Evolutionary conservation across 2,113 vertebrate genomes (phyloP).

Genomic region (Rostratula benghalensis): DNA sequence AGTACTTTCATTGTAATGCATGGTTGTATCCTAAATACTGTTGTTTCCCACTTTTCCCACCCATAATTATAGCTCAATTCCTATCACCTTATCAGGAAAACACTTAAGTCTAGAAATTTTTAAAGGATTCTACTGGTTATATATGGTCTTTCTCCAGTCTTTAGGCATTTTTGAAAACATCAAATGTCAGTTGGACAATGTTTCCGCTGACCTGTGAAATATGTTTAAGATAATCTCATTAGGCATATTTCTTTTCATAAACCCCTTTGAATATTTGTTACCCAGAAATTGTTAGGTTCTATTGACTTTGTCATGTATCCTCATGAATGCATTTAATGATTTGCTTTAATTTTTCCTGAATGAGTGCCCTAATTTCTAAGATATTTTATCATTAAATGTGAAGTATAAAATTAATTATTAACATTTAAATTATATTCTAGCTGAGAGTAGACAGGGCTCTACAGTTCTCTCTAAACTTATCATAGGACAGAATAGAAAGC

Average conservation of each 20-base stretch:
- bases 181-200: not conserved
- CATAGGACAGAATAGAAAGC: not conserved
- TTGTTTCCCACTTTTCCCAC: not conserved
- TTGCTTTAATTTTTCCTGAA: not conserved
- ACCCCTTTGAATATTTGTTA: not conserved
- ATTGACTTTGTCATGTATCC: not conserved
- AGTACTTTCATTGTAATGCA: not conserved
- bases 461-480: not conserved
- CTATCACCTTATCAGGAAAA: not conserved
- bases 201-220: not conserved
- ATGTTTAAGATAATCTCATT: not conserved
- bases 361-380: not conserved
- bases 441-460: not conserved
- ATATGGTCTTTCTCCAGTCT: not conserved
- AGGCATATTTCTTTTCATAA: not conserved
- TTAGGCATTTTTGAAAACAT: not conserved
- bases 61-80: not conserved
- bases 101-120: not conserved
- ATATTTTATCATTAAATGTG: not conserved
- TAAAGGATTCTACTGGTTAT: not conserved
- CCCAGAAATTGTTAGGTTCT: not conserved
- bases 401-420: not conserved
- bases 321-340: not conserved
- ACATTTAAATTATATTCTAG: not conserved
- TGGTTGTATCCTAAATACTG: not conserved